Conservation (phyloP, 2,797 vertebrate species). For the Lerista edwardsae region DNA sequence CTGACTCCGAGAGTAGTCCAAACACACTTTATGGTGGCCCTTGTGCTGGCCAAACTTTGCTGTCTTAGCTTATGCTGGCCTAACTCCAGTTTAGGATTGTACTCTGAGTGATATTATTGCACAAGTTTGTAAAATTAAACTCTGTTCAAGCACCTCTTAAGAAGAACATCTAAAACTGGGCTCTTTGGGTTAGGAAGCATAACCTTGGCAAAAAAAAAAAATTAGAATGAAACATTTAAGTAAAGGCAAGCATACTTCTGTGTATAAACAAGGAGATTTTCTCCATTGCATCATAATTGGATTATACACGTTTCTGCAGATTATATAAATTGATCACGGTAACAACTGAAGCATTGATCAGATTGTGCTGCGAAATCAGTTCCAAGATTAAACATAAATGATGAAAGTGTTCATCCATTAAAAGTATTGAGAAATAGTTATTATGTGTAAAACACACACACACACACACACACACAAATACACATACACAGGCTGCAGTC, state of each 20-base stretch:
- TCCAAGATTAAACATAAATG: slow-evolving; percentile 18
- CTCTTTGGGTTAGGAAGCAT: neutral
- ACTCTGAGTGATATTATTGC: neutral
- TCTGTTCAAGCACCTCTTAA: neutral
- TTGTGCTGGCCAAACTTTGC: too few species aligned
- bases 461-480: too few species aligned
- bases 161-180: neutral
- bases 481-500: too few species aligned
- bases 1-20: too few species aligned
- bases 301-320: too few species aligned
- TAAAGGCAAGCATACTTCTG: neutral
- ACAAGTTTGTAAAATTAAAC: neutral
- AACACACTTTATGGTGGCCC: too few species aligned
- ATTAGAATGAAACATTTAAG: too few species aligned
- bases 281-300: slow-evolving; percentile 27
- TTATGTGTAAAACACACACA: too few species aligned
- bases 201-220: too few species aligned
- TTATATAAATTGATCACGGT: neutral
- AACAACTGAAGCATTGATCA: neutral
- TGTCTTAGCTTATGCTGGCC: too few species aligned
- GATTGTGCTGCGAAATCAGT: neutral
- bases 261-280: slow-evolving; percentile 32
- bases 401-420: neutral
- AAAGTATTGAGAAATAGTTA: neutral
- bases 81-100: too few species aligned